phyloP scores from a whole-genome alignment of 1,140 invertebrate species.

The Laupala kohalensis region DNA sequence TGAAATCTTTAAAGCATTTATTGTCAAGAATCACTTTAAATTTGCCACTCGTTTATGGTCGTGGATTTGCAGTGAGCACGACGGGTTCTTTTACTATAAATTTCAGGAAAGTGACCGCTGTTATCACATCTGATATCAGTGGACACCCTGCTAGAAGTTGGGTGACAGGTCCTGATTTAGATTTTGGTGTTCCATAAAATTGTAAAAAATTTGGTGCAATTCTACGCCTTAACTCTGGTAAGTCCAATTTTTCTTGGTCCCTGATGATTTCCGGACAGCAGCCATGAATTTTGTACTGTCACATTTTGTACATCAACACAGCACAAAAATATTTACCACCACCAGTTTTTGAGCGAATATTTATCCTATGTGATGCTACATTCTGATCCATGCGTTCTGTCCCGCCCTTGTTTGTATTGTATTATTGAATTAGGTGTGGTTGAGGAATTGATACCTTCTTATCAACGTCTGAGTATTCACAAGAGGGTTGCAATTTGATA shows the following conservation, averaged over 20 bases:
- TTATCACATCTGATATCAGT: background rate
- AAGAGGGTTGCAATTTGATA: too few relatives aligned
- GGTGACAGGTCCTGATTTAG: background rate
- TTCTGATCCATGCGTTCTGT: slow-evolving; percentile 28
- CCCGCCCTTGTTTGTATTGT: slow-evolving; percentile 25
- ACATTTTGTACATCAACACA: background rate
- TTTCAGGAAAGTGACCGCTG: background rate
- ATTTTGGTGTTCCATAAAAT: slow-evolving; percentile 1
- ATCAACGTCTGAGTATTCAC: too few relatives aligned
- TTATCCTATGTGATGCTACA: slow-evolving; percentile 13
- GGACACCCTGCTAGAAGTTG: background rate
- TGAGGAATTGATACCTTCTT: slow-evolving; percentile 20
- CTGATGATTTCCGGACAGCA: background rate
- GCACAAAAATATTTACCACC: background rate
- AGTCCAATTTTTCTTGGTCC: background rate
- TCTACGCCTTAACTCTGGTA: background rate
- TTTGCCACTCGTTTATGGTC: too few relatives aligned
- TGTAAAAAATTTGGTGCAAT: slow-evolving; percentile 4
- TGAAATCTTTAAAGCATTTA: too few relatives aligned
- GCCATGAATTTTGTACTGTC: background rate
- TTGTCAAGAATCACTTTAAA: too few relatives aligned
- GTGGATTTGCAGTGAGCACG: too few relatives aligned
- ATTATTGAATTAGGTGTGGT: slow-evolving; percentile 19
- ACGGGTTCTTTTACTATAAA: background rate
- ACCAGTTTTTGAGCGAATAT: slow-evolving; percentile 17